Evolutionary conservation across 2,797 vertebrate genomes (phyloP).

Genomic region (Mallotus villosus): DNA sequence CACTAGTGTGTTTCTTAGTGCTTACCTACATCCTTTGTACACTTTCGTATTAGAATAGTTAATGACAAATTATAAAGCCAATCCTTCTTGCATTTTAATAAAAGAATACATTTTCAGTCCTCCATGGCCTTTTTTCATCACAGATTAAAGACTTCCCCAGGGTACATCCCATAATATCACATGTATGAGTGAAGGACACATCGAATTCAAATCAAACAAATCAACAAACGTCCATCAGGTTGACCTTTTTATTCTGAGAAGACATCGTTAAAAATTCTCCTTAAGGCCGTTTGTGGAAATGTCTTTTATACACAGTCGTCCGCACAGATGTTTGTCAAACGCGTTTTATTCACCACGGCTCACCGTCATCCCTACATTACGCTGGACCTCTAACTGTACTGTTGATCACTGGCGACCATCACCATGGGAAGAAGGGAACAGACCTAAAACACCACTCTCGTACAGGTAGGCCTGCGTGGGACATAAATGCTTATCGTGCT

Average conservation of each 20-base stretch:
- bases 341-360: slow-evolving; percentile 64
- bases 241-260: slow-evolving; percentile 74
- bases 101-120: too few relatives aligned
- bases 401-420: slow-evolving; percentile 50
- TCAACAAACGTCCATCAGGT: slow-evolving; percentile 43
- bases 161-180: neutral
- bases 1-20: too few relatives aligned
- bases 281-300: slow-evolving; percentile 78
- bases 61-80: too few relatives aligned
- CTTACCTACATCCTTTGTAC: neutral
- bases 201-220: neutral
- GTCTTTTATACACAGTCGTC: slow-evolving; percentile 61
- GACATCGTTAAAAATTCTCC: slow-evolving; percentile 74
- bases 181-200: neutral
- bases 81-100: too few relatives aligned
- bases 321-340: slow-evolving; percentile 69
- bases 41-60: too few relatives aligned
- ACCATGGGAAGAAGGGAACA: slow-evolving; percentile 44
- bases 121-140: too few relatives aligned
- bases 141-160: neutral
- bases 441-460: slow-evolving; percentile 6
- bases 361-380: slow-evolving; percentile 62
- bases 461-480: slow-evolving; percentile 27
- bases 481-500: slow-evolving; percentile 42
- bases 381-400: slow-evolving; percentile 50